phyloP scores from a whole-genome alignment of 2,113 vertebrate genomes.

The Psilopogon haemacephalus region DNA sequence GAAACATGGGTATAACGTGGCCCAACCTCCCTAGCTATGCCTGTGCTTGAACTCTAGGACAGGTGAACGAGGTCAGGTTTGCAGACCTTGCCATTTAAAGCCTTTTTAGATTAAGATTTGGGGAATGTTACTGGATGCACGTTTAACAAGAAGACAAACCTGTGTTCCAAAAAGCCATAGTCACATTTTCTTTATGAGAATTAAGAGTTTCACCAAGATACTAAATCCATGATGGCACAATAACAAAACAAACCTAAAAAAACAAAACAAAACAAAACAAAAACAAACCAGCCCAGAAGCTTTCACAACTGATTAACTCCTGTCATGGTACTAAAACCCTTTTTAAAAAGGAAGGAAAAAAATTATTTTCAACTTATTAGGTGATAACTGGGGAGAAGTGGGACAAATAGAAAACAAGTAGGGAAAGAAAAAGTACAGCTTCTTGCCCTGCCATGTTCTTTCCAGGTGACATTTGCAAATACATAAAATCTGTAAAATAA shows the following conservation, averaged over 20 bases:
- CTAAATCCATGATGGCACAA: not conserved
- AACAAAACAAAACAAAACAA: not conserved
- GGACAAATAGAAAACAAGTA: not conserved
- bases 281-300: not conserved
- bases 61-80: not conserved
- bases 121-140: accelerated
- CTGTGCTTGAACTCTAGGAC: not conserved
- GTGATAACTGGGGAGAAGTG: not conserved
- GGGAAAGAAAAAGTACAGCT: not conserved
- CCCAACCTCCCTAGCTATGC: not conserved
- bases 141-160: not conserved
- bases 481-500: accelerated
- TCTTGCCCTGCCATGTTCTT: not conserved
- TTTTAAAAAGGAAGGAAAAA: not conserved
- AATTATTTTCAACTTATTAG: not conserved
- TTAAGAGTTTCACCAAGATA: not conserved
- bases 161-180: not conserved
- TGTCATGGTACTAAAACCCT: not conserved
- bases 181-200: not conserved
- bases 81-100: not conserved
- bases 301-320: conserved; percentile 9
- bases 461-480: not conserved
- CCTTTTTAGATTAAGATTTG: not conserved
- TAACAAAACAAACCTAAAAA: not conserved
- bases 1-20: not conserved